phyloP scores from a whole-genome alignment of 2,888 invertebrate species.

The Drosophila neonasuta region DNA sequence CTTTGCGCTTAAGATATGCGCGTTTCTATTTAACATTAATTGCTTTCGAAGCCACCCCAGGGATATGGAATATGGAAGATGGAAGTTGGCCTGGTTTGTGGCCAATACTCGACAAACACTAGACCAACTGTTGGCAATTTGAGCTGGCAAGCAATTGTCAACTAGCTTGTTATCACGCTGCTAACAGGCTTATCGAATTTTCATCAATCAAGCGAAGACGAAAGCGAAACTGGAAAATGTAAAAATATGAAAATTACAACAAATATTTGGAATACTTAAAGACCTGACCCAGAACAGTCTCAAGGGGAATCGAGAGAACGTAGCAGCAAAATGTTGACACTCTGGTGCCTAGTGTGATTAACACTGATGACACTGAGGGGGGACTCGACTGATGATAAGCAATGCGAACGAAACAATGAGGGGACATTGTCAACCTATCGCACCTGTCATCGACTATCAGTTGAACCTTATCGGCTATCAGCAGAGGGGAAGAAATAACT shows the following conservation, averaged over 20 bases:
- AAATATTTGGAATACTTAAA: slow-evolving; percentile 27
- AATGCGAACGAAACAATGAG: slow-evolving; percentile 46
- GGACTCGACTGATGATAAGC: slow-evolving; percentile 16
- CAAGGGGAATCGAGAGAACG: background rate
- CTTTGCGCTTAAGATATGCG: slow-evolving; percentile 19
- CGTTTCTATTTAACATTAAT: slow-evolving; percentile 32
- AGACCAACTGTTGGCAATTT: slow-evolving; percentile 19
- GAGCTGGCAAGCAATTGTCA: slow-evolving; percentile 32
- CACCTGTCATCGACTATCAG: slow-evolving; percentile 26
- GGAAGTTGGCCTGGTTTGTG: slow-evolving; percentile 21
- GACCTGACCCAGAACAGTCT: background rate
- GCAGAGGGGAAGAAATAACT: background rate
- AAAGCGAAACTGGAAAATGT: slow-evolving; percentile 2
- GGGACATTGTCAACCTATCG: slow-evolving; percentile 33
- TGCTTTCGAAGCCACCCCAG: slow-evolving; percentile 42
- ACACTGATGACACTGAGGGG: slow-evolving; percentile 24
- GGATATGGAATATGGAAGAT: background rate
- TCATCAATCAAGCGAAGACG: slow-evolving; percentile 31
- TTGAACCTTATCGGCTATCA: slow-evolving; percentile 9
- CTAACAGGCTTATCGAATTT: slow-evolving; percentile 49
- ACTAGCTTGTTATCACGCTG: slow-evolving; percentile 39
- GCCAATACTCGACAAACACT: slow-evolving; percentile 19
- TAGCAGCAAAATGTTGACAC: slow-evolving; percentile 8
- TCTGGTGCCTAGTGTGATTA: slow-evolving; percentile 28
- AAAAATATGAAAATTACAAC: slow-evolving; percentile 24